These are phyloP conservation scores for Parapristionchus giblindavisi DNA, from an alignment of 2,888 invertebrate species.

Conservation along the genomic window DNA sequence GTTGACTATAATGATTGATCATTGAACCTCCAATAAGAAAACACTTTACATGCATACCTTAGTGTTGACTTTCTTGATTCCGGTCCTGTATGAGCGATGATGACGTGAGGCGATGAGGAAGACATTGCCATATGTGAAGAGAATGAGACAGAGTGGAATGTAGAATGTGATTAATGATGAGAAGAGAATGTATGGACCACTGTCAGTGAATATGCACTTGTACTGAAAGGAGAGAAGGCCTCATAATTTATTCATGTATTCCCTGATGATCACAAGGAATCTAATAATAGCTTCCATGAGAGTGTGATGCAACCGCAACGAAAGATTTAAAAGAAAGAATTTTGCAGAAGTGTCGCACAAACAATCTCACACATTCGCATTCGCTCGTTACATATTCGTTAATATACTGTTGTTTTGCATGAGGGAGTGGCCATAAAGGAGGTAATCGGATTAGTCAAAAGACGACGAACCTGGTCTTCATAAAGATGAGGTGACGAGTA, in stretches of 20 bases:
- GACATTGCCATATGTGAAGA: conserved; percentile 92
- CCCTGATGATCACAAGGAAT: no score
- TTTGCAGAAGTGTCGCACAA: no score
- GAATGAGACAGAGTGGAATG: conserved; percentile 93
- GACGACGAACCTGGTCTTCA: conserved; percentile 50
- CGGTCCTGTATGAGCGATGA: conserved; percentile 58
- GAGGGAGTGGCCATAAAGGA: no score
- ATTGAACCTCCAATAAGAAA: background rate
- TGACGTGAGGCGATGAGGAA: conserved; percentile 68
- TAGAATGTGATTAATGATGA: conserved; percentile 98
- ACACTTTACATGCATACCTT: background rate
- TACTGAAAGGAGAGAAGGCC: conserved; percentile 56
- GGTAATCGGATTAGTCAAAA: no score
- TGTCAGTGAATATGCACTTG: conserved; percentile 91
- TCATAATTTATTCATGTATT: no score
- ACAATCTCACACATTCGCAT: no score
- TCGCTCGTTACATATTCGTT: no score
- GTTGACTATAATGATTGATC: background rate
- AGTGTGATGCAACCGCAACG: no score
- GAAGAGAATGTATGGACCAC: conserved; percentile 92
- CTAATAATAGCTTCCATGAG: no score
- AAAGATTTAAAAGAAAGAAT: no score
- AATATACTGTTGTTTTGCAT: no score
- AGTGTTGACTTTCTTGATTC: conserved; percentile 63
- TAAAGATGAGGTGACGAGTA: conserved; percentile 72